These are phyloP conservation scores for Corythaixoides concolor DNA, from an alignment of 2,113 vertebrate species.

Conservation along the genomic window DNA sequence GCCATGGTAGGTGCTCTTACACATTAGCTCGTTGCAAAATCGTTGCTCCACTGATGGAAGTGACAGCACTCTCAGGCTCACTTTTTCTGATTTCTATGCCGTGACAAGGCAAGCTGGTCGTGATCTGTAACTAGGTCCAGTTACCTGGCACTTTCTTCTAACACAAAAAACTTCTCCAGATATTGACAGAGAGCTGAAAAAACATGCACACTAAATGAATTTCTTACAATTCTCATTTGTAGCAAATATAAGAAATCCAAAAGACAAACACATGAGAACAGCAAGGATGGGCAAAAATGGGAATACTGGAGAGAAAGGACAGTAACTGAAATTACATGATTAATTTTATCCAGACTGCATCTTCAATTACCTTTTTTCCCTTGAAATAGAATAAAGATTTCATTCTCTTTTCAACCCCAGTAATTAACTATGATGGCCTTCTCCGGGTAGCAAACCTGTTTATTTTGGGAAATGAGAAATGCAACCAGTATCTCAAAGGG, in stretches of 20 bases:
- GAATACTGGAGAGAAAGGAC: background rate
- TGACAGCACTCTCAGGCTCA: background rate
- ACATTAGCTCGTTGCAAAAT: background rate
- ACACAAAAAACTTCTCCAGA: background rate
- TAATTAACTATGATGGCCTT: constrained; percentile 84
- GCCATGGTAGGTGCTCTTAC: background rate
- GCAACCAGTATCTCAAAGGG: constrained; percentile 87
- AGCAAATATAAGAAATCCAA: background rate
- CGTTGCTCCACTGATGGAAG: background rate
- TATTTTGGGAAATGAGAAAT: constrained; percentile 87
- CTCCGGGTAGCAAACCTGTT: constrained; percentile 86
- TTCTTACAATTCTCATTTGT: background rate
- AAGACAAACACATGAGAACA: background rate
- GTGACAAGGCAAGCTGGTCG: background rate
- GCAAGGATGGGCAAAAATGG: background rate
- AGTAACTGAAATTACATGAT: background rate
- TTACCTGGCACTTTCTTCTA: background rate
- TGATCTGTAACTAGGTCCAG: background rate
- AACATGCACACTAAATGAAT: background rate
- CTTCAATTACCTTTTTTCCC: background rate
- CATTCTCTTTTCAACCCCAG: constrained; percentile 68
- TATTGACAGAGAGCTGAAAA: background rate
- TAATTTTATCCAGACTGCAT: background rate
- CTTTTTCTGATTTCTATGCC: background rate
- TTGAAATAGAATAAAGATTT: background rate